Conservation (phyloP, 2,113 vertebrate genomes). For the Telmatochromis sp. region DNA sequence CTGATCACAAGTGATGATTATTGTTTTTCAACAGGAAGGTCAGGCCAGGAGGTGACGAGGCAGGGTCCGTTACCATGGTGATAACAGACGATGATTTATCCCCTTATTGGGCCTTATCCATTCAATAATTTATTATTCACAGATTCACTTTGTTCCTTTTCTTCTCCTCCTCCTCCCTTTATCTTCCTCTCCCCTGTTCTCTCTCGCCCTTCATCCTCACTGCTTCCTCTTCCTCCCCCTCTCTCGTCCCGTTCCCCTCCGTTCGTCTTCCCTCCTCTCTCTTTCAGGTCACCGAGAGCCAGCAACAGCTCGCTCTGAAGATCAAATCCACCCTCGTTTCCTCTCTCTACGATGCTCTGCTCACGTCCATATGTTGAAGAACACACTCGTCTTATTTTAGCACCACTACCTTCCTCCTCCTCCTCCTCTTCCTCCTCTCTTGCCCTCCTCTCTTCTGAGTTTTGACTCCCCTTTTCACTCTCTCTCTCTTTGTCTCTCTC, state of each 20-base stretch:
- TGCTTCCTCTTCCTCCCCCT: not conserved
- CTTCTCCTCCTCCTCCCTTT: not conserved
- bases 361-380: conserved; percentile 38
- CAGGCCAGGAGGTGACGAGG: conserved; percentile 32
- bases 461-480: conserved; percentile 27
- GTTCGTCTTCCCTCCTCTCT: conserved; percentile 1
- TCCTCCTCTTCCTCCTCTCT: conserved; percentile 22
- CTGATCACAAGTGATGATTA: conserved; percentile 27
- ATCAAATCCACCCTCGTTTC: conserved; percentile 6
- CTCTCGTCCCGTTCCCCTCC: not conserved
- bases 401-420: conserved; percentile 11
- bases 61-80: conserved; percentile 36
- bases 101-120: conserved; percentile 18
- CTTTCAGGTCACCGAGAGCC: conserved; percentile 51
- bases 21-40: conserved; percentile 30
- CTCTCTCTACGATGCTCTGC: conserved; percentile 18
- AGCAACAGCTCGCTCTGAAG: conserved; percentile 22
- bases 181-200: not conserved
- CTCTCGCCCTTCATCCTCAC: not conserved
- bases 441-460: conserved; percentile 40
- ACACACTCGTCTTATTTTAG: conserved; percentile 50
- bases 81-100: conserved; percentile 36
- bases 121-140: conserved; percentile 51
- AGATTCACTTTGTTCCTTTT: conserved; percentile 40
- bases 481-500: not conserved